phyloP scores from a whole-genome alignment of 2,113 vertebrate species.

The Anguilla japonica region DNA sequence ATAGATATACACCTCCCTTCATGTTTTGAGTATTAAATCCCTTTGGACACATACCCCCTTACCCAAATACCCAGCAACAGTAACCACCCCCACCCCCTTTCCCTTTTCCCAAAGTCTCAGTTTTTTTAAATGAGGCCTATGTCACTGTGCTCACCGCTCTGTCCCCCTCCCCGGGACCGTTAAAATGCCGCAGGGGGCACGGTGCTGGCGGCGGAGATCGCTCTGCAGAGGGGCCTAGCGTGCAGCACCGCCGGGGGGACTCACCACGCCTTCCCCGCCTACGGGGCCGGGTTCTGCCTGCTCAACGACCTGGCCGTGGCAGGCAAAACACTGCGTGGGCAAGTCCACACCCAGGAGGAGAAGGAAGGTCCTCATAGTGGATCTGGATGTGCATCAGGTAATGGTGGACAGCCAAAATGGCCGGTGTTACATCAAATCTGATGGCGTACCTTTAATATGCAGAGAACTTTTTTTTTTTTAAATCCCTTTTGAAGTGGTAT shows the following conservation, averaged over 20 bases:
- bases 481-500: no score
- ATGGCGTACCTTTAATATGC: no score
- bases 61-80: no score
- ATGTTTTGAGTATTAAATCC: no score
- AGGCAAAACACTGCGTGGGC: slow-evolving; percentile 46
- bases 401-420: not conserved
- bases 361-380: slow-evolving; percentile 53
- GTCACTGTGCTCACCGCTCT: no score
- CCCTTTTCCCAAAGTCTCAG: not conserved
- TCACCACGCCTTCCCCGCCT: slow-evolving; percentile 62
- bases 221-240: slow-evolving; percentile 57
- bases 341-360: slow-evolving; percentile 28
- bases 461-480: no score
- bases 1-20: no score
- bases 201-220: slow-evolving; percentile 52
- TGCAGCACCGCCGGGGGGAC: slow-evolving; percentile 66
- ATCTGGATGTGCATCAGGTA: slow-evolving; percentile 67
- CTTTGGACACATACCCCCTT: no score
- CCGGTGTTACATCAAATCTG: no score
- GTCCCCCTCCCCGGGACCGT: no score
- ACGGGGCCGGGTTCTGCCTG: slow-evolving; percentile 59
- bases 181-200: slow-evolving; percentile 52
- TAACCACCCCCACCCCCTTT: no score
- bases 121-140: no score
- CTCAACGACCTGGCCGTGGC: slow-evolving; percentile 63